phyloP scores from a whole-genome alignment of 2,797 vertebrate genomes.

The Sebastes aleutianus region DNA sequence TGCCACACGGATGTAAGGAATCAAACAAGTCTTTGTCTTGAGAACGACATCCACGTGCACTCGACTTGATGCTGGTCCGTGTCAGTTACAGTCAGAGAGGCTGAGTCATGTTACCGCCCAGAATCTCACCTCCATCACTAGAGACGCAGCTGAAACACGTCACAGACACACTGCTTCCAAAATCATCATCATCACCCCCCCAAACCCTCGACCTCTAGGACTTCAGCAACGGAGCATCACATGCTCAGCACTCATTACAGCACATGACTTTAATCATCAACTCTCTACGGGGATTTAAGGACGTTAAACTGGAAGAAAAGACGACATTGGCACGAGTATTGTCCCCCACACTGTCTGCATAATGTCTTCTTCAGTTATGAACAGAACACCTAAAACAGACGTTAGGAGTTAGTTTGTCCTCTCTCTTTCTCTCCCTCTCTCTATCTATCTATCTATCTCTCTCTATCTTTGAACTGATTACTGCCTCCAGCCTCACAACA shows the following conservation, averaged over 20 bases:
- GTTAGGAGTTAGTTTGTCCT: no score
- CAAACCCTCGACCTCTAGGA: background rate
- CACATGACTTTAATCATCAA: background rate
- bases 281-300: background rate
- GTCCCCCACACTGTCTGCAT: background rate
- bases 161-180: background rate
- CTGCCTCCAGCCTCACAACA: slow-evolving; percentile 1
- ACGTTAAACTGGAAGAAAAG: background rate
- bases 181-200: background rate
- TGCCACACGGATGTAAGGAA: background rate
- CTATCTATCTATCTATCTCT: no score
- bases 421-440: no score
- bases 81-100: no score
- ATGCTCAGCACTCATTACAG: background rate
- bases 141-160: background rate
- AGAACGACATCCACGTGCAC: background rate
- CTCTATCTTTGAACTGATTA: background rate
- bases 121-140: no score
- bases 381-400: no score
- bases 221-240: background rate
- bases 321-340: background rate
- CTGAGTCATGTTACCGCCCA: background rate
- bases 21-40: slow-evolving; percentile 15
- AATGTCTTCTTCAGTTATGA: background rate
- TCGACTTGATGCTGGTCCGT: background rate